A percentile compares a stretch with the other conserved stretches of the same genome.
Evolutionary conservation across 1,140 invertebrate genomes (phyloP).

Genomic region (Nomia melanderi): DNA sequence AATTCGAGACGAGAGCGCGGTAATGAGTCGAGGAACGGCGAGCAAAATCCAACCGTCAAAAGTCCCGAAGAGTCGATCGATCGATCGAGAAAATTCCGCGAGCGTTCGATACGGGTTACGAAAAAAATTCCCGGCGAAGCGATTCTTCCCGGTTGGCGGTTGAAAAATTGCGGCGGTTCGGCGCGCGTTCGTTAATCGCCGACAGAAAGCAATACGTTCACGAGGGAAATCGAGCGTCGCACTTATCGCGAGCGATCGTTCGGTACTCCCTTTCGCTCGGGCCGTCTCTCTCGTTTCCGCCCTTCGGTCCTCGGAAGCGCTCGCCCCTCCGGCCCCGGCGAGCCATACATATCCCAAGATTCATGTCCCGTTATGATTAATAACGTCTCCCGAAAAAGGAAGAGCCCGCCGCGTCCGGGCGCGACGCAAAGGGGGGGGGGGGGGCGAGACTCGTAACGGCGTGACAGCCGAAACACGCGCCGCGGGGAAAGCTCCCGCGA

Average conservation of each 20-base stretch:
- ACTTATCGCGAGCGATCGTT: constrained; percentile 31
- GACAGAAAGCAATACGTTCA: constrained; percentile 32
- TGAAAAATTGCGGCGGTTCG: constrained; percentile 26
- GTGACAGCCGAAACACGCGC: constrained; percentile 15
- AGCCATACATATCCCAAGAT: constrained; percentile 30
- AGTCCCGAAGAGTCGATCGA: too few species aligned
- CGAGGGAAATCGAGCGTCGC: constrained; percentile 38
- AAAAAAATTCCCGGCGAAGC: neutral
- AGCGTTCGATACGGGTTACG: neutral
- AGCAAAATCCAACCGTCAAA: too few species aligned
- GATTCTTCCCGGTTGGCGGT: neutral
- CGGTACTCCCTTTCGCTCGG: neutral
- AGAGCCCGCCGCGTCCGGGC: neutral
- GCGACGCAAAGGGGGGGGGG: neutral
- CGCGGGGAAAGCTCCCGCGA: constrained; percentile 5
- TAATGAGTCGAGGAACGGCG: too few species aligned
- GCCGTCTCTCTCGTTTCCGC: neutral
- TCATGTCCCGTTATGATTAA: constrained; percentile 40
- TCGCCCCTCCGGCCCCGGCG: neutral
- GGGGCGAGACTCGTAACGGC: too few species aligned
- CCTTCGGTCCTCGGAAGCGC: neutral
- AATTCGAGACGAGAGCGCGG: too few species aligned
- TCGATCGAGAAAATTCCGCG: neutral
- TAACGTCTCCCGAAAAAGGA: constrained; percentile 30
- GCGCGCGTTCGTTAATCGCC: constrained; percentile 38